phyloP scores from a whole-genome alignment of 2,888 invertebrate species.

The Eupithecia centaureata region DNA sequence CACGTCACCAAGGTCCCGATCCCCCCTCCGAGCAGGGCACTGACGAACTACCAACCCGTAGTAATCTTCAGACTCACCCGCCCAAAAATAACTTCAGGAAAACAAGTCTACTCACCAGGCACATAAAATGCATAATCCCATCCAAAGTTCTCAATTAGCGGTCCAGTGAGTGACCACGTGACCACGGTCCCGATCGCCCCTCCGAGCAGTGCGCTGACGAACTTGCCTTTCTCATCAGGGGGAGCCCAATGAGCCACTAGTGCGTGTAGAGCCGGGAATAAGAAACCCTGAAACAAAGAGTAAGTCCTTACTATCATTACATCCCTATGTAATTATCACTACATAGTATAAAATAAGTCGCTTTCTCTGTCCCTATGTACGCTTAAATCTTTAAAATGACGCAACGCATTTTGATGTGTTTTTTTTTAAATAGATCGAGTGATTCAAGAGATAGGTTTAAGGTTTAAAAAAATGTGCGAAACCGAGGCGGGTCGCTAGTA shows the following conservation, averaged over 20 bases:
- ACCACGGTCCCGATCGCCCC: conserved; percentile 89
- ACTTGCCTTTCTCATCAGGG: conserved; percentile 88
- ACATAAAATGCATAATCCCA: conserved; percentile 89
- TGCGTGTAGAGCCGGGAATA: conserved; percentile 86
- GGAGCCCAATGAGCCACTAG: conserved; percentile 89
- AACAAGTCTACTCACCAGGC: conserved; percentile 65
- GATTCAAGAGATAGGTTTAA: too few species aligned
- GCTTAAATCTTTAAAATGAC: too few species aligned
- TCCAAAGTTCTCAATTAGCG: conserved; percentile 85
- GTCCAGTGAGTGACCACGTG: conserved; percentile 87
- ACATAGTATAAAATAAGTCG: too few species aligned
- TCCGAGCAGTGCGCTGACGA: conserved; percentile 86
- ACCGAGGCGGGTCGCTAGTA: too few species aligned
- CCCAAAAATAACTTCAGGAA: not conserved
- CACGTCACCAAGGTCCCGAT: conserved; percentile 89
- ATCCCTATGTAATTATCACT: too few species aligned
- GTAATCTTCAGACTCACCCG: not conserved
- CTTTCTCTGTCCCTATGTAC: too few species aligned
- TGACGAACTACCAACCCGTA: conserved; percentile 77
- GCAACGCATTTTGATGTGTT: too few species aligned
- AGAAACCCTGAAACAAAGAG: conserved; percentile 77
- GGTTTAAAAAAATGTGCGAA: too few species aligned
- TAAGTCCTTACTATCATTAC: too few species aligned
- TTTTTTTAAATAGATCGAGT: too few species aligned
- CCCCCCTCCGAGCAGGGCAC: conserved; percentile 86